Percentiles rank a stretch among this genome's conserved stretches.
phyloP scores from a whole-genome alignment of 1,140 invertebrate genomes.

The Pogonognathellus flavescens region DNA sequence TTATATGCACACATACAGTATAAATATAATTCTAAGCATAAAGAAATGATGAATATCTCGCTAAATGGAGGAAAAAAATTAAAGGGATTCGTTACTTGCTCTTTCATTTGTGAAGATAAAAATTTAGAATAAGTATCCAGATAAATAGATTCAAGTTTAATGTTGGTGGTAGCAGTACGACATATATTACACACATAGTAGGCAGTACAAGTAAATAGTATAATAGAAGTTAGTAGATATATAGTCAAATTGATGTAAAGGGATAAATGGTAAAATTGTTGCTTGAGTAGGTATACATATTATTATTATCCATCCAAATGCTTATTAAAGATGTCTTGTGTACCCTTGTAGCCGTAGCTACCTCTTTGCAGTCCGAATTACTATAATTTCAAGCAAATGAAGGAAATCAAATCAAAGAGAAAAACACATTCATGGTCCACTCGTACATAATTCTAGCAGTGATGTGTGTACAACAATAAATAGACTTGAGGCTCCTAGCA shows the following conservation, averaged over 20 bases:
- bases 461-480: background rate
- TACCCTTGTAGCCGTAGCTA: background rate
- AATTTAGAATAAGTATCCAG: constrained; percentile 20
- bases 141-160: too few relatives aligned
- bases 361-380: background rate
- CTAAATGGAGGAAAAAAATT: background rate
- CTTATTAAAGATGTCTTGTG: too few relatives aligned
- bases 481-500: too few relatives aligned
- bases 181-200: too few relatives aligned
- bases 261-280: too few relatives aligned
- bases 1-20: background rate
- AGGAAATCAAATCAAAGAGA: constrained; percentile 28
- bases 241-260: too few relatives aligned
- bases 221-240: too few relatives aligned
- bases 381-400: constrained; percentile 36
- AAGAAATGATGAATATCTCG: constrained; percentile 31
- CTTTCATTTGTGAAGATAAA: constrained; percentile 21
- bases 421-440: background rate
- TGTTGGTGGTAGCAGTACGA: too few relatives aligned
- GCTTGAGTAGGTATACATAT: too few relatives aligned
- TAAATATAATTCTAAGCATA: background rate
- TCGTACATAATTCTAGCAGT: background rate
- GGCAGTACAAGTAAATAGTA: too few relatives aligned
- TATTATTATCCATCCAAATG: too few relatives aligned
- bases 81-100: background rate